Percentiles rank a stretch among this genome's conserved stretches.
Evolutionary conservation across 2,113 vertebrate genomes (phyloP).

Genomic region (Camelus bactrianus): DNA sequence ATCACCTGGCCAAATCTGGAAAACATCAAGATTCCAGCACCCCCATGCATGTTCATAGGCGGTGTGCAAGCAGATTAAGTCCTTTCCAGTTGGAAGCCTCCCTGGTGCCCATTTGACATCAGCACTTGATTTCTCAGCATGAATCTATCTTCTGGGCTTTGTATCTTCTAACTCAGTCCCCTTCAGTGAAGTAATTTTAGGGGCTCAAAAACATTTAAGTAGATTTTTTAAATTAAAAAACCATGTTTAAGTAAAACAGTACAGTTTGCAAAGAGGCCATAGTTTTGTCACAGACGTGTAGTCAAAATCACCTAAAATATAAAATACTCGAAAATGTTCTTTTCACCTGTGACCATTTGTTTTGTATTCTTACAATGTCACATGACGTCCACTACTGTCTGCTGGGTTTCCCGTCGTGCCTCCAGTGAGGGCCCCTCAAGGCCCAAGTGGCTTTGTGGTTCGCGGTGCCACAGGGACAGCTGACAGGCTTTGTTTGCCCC

Average conservation of each 20-base stretch:
- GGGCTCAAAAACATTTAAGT: slow-evolving; percentile 36
- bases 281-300: not conserved
- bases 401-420: not conserved
- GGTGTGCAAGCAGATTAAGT: not conserved
- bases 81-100: not conserved
- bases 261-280: not conserved
- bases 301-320: not conserved
- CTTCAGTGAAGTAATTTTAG: not conserved
- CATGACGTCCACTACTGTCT: not conserved
- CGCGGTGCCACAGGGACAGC: not conserved
- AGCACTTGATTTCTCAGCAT: not conserved
- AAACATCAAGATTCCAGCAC: not conserved
- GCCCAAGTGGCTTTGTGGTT: not conserved
- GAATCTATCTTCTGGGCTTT: not conserved
- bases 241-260: not conserved
- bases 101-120: not conserved
- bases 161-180: not conserved
- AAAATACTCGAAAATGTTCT: not conserved
- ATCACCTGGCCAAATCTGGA: not conserved
- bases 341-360: not conserved
- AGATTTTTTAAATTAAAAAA: not conserved
- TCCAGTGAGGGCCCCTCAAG: not conserved
- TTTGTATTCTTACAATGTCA: not conserved
- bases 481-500: not conserved
- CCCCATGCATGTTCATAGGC: not conserved